Percentiles rank a stretch among this genome's conserved stretches.
phyloP scores from a whole-genome alignment of 1,140 invertebrate genomes.

The Drosophila jambulina region DNA sequence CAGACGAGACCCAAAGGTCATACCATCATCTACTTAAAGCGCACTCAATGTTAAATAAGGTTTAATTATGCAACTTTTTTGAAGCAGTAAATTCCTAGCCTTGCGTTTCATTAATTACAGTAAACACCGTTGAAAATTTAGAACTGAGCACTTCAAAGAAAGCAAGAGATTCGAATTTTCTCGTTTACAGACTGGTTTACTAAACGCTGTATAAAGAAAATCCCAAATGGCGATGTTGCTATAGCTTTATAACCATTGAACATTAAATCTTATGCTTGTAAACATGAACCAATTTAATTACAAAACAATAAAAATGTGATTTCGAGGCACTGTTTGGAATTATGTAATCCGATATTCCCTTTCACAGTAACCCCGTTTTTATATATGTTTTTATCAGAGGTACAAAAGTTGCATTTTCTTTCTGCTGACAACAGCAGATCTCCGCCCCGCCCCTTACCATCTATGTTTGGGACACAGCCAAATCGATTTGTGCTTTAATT shows the following conservation, averaged over 20 bases:
- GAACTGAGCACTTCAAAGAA: not conserved
- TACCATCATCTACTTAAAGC: not conserved
- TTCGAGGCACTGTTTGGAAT: not conserved
- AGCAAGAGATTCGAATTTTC: not conserved
- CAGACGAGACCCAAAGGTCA: too few species aligned
- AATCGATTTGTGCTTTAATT: slow-evolving; percentile 56
- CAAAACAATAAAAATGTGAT: not conserved
- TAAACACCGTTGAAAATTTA: not conserved
- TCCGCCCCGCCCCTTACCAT: not conserved
- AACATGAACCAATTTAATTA: not conserved
- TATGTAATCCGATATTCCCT: not conserved
- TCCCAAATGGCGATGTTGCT: not conserved
- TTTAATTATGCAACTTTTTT: not conserved
- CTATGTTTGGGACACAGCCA: slow-evolving; percentile 1
- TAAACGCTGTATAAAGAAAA: slow-evolving; percentile 16
- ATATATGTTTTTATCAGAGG: not conserved
- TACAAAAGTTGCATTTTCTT: not conserved
- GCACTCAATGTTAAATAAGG: not conserved
- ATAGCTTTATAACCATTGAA: not conserved
- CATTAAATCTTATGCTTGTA: not conserved
- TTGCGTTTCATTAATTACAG: not conserved
- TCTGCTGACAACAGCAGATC: slow-evolving; percentile 38
- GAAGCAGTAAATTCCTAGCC: not conserved
- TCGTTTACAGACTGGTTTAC: slow-evolving; percentile 8
- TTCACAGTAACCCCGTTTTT: not conserved